These are phyloP conservation scores for Bothrops alternatus DNA, from an alignment of 2,797 vertebrate species.

Conservation along the genomic window DNA sequence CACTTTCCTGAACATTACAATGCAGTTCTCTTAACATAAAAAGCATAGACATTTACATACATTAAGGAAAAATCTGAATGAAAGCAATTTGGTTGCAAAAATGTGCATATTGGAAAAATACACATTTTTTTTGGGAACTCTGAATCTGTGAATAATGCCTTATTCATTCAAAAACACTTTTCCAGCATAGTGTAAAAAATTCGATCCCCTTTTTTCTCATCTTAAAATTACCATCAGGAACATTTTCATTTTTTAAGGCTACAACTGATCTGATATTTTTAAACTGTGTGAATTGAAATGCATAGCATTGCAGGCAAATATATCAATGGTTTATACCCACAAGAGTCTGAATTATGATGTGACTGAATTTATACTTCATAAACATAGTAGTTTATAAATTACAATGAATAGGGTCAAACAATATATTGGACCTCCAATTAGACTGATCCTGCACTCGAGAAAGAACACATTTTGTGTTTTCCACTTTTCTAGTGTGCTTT, in stretches of 20 bases:
- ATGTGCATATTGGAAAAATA: not conserved
- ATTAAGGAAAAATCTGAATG: not conserved
- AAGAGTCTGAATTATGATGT: not conserved
- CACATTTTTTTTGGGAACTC: not conserved
- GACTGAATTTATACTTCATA: not conserved
- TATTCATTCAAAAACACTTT: not conserved
- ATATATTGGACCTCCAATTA: not conserved
- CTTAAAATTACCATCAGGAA: not conserved
- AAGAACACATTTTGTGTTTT: not conserved
- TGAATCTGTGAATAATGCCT: not conserved
- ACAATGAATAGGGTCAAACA: not conserved
- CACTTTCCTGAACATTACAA: not conserved
- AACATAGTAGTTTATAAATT: not conserved
- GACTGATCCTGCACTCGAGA: not conserved
- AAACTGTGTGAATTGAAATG: not conserved
- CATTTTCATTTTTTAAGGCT: not conserved
- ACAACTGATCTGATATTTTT: not conserved
- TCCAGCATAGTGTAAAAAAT: not conserved
- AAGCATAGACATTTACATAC: not conserved
- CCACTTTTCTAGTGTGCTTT: not conserved
- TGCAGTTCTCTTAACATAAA: not conserved
- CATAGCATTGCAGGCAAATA: not conserved
- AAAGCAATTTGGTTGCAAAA: not conserved
- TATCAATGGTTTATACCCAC: not conserved
- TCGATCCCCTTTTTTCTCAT: not conserved